phyloP scores from a whole-genome alignment of 2,797 vertebrate species.

The Poliocrania exsul region DNA sequence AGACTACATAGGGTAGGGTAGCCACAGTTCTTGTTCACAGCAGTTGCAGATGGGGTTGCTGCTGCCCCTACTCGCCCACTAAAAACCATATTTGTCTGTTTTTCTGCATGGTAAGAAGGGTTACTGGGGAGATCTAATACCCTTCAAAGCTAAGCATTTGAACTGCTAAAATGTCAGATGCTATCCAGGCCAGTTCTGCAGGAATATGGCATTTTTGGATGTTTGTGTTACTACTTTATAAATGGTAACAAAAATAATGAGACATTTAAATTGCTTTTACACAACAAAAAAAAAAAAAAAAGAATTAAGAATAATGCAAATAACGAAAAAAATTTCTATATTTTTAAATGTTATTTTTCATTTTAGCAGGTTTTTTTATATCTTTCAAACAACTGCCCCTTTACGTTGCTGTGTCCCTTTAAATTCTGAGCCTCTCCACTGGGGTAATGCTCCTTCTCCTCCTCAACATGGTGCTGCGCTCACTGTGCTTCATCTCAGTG shows the following conservation, averaged over 20 bases:
- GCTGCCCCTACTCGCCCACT: background rate
- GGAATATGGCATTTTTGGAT: background rate
- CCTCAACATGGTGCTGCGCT: background rate
- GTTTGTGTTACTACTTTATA: background rate
- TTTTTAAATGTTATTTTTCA: background rate
- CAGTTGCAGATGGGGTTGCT: background rate
- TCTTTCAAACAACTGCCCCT: background rate
- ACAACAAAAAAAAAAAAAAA: background rate
- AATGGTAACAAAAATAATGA: background rate
- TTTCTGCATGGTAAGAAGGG: background rate
- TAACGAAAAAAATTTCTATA: background rate
- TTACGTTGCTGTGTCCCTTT: background rate
- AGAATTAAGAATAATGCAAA: background rate
- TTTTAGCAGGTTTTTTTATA: background rate
- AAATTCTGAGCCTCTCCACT: background rate
- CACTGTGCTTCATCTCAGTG: background rate
- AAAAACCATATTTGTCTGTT: background rate
- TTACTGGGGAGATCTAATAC: background rate
- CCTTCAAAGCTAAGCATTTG: background rate
- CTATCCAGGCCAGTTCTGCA: background rate
- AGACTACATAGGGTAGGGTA: accelerated
- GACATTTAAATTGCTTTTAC: background rate
- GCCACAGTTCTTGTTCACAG: background rate
- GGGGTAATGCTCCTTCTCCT: background rate
- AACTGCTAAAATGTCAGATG: background rate